phyloP scores from a whole-genome alignment of 1,140 invertebrate genomes.

The Chrysoperla carnea region DNA sequence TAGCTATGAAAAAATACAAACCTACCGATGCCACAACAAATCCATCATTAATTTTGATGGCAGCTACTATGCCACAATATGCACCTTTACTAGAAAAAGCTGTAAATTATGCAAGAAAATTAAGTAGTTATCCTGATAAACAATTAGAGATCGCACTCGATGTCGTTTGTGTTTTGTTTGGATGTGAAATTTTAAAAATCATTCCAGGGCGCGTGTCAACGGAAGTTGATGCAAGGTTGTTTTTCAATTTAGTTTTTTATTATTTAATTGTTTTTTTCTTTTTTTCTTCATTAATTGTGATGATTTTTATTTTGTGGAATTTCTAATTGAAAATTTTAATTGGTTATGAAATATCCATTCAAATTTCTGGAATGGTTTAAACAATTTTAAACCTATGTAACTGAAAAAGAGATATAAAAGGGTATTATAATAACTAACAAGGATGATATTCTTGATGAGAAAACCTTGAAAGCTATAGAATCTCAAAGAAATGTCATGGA shows the following conservation, averaged over 20 bases:
- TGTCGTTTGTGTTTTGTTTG: conserved; percentile 89
- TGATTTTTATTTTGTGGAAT: too few species aligned
- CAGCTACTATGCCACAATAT: conserved; percentile 84
- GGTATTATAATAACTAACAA: too few species aligned
- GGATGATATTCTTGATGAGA: too few species aligned
- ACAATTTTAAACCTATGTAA: too few species aligned
- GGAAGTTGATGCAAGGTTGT: conserved; percentile 90
- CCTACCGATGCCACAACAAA: conserved; percentile 99
- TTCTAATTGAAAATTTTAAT: conserved; percentile 3
- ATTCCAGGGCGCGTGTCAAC: conserved; percentile 96
- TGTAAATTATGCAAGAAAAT: conserved; percentile 64
- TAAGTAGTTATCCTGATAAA: conserved; percentile 46
- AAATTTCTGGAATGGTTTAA: too few species aligned
- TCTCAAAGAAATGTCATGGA: too few species aligned
- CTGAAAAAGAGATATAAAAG: too few species aligned
- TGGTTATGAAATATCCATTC: too few species aligned
- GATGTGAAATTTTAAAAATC: conserved; percentile 92
- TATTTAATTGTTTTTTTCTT: not conserved
- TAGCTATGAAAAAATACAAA: conserved; percentile 91
- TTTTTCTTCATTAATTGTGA: too few species aligned
- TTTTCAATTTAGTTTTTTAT: not conserved
- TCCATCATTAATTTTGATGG: conserved; percentile 89
- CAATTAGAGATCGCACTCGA: conserved; percentile 73
- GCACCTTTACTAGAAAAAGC: conserved; percentile 76
- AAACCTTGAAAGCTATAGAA: too few species aligned